Evolutionary conservation across 1,140 invertebrate species (phyloP), one percentile per base, ranked within the genome.

Genomic region (Harlomillsia oculata): DNA sequence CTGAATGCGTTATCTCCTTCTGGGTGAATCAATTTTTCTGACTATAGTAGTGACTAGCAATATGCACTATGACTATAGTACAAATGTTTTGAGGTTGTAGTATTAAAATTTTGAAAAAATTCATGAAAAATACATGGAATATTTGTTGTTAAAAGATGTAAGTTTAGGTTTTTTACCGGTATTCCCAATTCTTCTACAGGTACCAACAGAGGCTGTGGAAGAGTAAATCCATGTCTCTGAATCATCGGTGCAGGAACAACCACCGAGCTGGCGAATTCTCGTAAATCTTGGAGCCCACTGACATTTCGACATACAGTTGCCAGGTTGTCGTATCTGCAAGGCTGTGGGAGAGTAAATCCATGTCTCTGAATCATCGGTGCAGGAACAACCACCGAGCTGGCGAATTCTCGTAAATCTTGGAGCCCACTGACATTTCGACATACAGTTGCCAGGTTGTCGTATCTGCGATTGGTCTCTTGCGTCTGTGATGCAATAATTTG

Each of bases 391-490:
- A 78, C 57, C 5, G 81, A 77, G 32, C 82, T 75, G 34, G 87
- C 80, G 63, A 89, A 79, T 65, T 84, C 81, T 1, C 78, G 75
- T 55, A 90, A 72, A 71, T 91, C 87, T 21, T 78, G 69, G 30
- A 78, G 72, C 34, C 81, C 77, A 40, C 81, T 80, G 2, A 88
- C 80, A 5, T 78, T 78, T 46, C 80, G 77, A 61, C 85, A 85
- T 59, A 85, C 80, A 11, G 76, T 74, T 55, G 80, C 77, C 28
- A 91, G 71, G 6, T 77, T 79, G 60, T 85, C 83, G 72, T 89
- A 90, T 53, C 87, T 79, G 56, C 81, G 77, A 11, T 78, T 77
- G 67, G 87, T 84, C 67, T 86, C 83, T 53, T 77, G 78, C 14
- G 82, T 80, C 87, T 90, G 72, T 13, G 69, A 69, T n/a, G n/a